These are phyloP conservation scores for Electrona antarctica DNA, from an alignment of 2,113 vertebrate genomes.

Conservation along the genomic window DNA sequence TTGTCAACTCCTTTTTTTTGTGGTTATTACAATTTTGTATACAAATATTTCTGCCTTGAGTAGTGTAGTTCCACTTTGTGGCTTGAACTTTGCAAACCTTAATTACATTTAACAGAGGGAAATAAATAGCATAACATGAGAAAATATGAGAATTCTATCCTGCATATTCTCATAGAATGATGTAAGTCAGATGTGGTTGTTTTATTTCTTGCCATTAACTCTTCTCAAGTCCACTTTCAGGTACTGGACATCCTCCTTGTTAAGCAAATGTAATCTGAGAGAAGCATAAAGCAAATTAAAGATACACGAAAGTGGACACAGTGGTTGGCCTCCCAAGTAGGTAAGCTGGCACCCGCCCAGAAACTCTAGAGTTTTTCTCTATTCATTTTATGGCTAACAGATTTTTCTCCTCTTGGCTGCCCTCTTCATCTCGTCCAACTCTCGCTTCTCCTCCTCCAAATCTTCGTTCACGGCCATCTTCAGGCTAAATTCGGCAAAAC, in stretches of 20 bases:
- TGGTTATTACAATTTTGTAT: conserved; percentile 26
- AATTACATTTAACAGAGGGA: conserved; percentile 39
- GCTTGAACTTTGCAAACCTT: conserved; percentile 54
- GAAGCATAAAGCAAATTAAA: conserved; percentile 35
- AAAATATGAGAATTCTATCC: conserved; percentile 12
- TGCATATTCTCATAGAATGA: not conserved
- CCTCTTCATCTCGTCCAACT: conserved; percentile 85
- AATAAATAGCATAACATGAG: conserved; percentile 68
- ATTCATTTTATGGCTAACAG: conserved; percentile 44
- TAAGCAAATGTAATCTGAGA: conserved; percentile 51
- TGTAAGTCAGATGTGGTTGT: conserved; percentile 15
- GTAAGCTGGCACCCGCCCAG: not conserved
- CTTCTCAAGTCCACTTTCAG: conserved; percentile 52
- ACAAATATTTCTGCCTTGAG: conserved; percentile 24
- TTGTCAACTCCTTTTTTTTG: conserved; percentile 31
- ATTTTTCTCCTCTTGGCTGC: conserved; percentile 83
- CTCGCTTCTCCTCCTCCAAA: conserved; percentile 86
- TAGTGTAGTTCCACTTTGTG: conserved; percentile 44
- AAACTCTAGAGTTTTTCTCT: not conserved
- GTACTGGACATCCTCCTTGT: conserved; percentile 60
- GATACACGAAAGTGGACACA: conserved; percentile 25
- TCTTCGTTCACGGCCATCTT: conserved; percentile 89
- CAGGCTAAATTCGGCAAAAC: conserved; percentile 74
- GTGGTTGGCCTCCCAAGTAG: conserved; percentile 12
- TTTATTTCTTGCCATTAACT: conserved; percentile 23